Base-by-base conservation (phyloP, 2,797 vertebrate species). In the Cheirogaleus major region DNA sequence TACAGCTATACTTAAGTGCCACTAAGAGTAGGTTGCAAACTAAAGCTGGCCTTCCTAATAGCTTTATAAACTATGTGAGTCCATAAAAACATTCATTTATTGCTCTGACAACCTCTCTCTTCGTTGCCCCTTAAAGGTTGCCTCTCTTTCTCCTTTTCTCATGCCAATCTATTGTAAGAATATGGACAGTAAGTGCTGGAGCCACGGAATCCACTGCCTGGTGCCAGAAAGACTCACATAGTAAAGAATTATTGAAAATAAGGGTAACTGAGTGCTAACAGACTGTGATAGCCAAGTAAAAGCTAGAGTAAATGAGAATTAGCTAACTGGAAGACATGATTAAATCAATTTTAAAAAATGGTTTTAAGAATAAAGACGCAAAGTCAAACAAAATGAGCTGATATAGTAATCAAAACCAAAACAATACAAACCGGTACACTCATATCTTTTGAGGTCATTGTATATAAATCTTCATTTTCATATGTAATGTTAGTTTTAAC, bases 361-460 rank as follows among this genome's bases (percentile, higher is more conserved):
- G 30, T 89, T 95, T 93, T 88, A 75, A 96, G 48, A 85, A 75
- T 72, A 81, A 89, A 95, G 43, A 89, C 20, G 11, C 17, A 90
- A 96, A 96, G 72, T 80, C 35, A 61, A 82, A 78, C 79, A 87
- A 89, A 87, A 93, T 43, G 32, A 93, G 27, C 61, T 95, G 61
- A 83, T 55, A 90, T 4, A 72, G 25, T 70, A 61, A 67, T 70
- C 20, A 89, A 88, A 91, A 93, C 57, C 22, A 80, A 79, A 94
- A 91, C 27, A 70, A 22, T 22, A 61, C 12, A 92, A 95, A 82
- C 14, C 7, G 20, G 73, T 43, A 81, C 10, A 67, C 15, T 86
- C 45, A 6, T 38, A 90, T 41, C 22, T 88, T 89, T 72, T 88
- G 27, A 95, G 22, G 48, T 90, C 67, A 92, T 67, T 65, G 84